Evolutionary conservation across 1,140 invertebrate species (phyloP), one percentile per base, ranked within the genome.

Genomic region (Cryptotermes secundus): DNA sequence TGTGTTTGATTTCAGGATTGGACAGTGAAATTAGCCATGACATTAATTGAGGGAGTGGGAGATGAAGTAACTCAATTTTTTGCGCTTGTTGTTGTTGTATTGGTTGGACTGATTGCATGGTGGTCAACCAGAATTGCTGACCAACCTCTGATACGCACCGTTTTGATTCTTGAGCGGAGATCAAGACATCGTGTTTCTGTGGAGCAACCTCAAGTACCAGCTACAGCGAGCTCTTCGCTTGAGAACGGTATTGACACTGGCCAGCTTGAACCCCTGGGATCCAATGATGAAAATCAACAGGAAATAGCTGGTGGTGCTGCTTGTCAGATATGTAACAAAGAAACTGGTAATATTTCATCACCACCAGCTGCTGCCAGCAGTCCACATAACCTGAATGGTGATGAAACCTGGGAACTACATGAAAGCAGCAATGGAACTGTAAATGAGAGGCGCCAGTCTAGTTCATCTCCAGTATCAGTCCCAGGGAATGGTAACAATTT

Each of bases 61-160:
- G 95, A 96, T 90, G 95, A 96, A 92, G 95, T 96, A 36, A 92
- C 93, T 34, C 90, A 95, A 86, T 95, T 96, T 88, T 92, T 95
- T 86, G 91, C 92, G 35, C 87, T 93, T 42, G 88, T 95, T 84
- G 87, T 94, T 34, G 89, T 94, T 22, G 87, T 94, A 2, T 85
- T 93, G 9, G 89, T 95, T n/a, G 92, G 90, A 31, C 90, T 92
- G 85, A 86, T 95, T n/a, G 95, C 94, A 24, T 96, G 95, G 95
- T 92, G 92, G 88, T 95, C 95, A 0, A 96, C 93, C 19, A 91
- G 90, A 85, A 91, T 92, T n/a, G 45, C 87, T 87, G 84, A 92
- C 88, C 14, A 89, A 89, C 85, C 89, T 88, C 83, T 91, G 19
- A 87, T 92, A 85, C 87, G 91, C 38, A 91, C 92, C 31, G 90